These are phyloP conservation scores for Eulemur mongoz DNA, from an alignment of 2,797 vertebrate genomes.

Conservation along the genomic window DNA sequence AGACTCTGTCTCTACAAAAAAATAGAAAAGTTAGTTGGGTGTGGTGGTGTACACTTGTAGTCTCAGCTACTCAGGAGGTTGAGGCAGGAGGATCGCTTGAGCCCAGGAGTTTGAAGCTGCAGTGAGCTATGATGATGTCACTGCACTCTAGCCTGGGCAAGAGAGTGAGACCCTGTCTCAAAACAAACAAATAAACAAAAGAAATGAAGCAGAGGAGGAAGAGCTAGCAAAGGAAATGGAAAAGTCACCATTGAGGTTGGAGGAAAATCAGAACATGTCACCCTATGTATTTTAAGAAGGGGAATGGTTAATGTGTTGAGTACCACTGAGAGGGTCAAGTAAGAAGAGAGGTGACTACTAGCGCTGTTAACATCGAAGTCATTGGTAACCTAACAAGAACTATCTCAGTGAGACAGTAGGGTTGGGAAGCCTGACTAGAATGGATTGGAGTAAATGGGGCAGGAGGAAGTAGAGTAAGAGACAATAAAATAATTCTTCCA, in stretches of 20 bases:
- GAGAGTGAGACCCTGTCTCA: no score
- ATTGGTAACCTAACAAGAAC: not conserved
- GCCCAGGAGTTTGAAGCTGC: not conserved
- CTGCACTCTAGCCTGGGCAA: no score
- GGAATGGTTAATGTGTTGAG: not conserved
- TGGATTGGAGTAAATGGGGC: not conserved
- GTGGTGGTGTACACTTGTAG: no score
- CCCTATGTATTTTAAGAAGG: not conserved
- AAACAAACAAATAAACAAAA: not conserved
- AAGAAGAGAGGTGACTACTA: not conserved
- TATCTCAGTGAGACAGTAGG: not conserved
- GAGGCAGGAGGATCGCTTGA: not conserved
- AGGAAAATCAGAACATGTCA: not conserved
- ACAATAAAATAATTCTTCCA: not conserved
- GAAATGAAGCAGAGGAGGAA: not conserved
- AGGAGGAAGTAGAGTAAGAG: not conserved
- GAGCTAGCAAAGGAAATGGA: not conserved
- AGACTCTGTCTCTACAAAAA: no score
- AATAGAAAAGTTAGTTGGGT: no score
- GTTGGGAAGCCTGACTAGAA: not conserved
- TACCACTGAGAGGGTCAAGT: not conserved
- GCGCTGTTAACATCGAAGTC: not conserved
- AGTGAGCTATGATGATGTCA: no score
- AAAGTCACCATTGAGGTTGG: not conserved
- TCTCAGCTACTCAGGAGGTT: not conserved